Conservation (phyloP, 1,140 invertebrate species). For the Heliothis subflexa region DNA sequence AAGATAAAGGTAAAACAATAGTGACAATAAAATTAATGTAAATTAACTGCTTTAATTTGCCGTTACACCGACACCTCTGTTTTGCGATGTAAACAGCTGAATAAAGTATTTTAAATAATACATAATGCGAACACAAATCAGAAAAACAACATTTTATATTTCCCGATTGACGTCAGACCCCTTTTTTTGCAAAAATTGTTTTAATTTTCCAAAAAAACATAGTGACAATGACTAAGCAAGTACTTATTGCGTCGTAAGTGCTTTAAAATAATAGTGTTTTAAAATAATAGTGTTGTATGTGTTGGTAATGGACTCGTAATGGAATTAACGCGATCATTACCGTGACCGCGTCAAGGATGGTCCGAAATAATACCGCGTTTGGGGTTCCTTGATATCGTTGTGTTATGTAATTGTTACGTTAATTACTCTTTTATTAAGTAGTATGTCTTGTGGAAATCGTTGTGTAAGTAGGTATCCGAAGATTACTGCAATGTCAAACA, state of each 20-base stretch:
- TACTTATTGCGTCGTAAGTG: neutral
- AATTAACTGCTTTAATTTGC: too few relatives aligned
- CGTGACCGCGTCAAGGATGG: constrained; percentile 48
- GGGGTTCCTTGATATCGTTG: constrained; percentile 27
- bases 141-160: too few relatives aligned
- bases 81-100: too few relatives aligned
- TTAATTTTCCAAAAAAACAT: neutral
- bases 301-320: constrained; percentile 21
- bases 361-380: constrained; percentile 32
- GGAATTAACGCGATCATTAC: constrained; percentile 34
- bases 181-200: too few relatives aligned
- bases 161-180: too few relatives aligned
- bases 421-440: constrained; percentile 14
- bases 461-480: neutral
- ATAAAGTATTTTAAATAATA: too few relatives aligned
- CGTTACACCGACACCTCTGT: too few relatives aligned
- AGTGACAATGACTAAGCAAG: neutral
- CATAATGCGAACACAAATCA: too few relatives aligned
- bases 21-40: too few relatives aligned
- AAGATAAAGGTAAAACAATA: too few relatives aligned
- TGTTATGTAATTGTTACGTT: constrained; percentile 19
- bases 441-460: neutral
- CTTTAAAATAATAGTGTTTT: too few relatives aligned
- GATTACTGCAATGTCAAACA: neutral
- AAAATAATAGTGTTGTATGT: neutral